Conservation (phyloP, 2,113 vertebrate species). For the Crocuta crocuta region DNA sequence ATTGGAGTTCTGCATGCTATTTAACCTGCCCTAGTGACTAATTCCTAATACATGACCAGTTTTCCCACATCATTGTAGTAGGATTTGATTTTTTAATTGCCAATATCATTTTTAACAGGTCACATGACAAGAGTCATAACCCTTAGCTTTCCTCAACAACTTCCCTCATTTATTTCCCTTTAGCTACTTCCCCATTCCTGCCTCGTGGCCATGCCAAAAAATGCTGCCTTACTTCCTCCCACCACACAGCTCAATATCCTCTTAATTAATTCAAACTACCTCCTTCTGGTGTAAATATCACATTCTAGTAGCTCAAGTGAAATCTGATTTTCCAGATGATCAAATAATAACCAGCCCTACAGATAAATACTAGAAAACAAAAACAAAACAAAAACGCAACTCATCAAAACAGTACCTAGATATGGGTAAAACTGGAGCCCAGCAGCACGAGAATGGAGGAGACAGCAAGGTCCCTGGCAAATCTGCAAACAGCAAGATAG, state of each 20-base stretch:
- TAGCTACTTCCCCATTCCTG: constrained; percentile 6
- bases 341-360: constrained; percentile 57
- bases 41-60: constrained; percentile 69
- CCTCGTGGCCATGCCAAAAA: constrained; percentile 58
- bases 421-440: not conserved
- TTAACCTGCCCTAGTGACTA: constrained; percentile 54
- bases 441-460: not conserved
- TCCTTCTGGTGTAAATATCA: constrained; percentile 56
- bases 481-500: not conserved
- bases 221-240: constrained; percentile 20
- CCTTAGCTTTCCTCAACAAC: constrained; percentile 19
- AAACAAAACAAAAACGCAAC: not conserved
- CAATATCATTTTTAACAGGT: constrained; percentile 40
- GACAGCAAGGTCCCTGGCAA: not conserved
- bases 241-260: not conserved
- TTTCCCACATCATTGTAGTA: constrained; percentile 76
- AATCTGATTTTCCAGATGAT: constrained; percentile 75
- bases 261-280: constrained; percentile 75
- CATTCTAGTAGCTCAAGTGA: constrained; percentile 65
- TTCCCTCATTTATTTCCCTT: not conserved
- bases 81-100: constrained; percentile 78
- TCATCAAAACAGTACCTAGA: not conserved
- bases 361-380: constrained; percentile 42
- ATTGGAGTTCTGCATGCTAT: not conserved
- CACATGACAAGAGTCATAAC: not conserved